Evolutionary conservation across 2,797 vertebrate species (phyloP).

Genomic region (Liasis olivaceus): DNA sequence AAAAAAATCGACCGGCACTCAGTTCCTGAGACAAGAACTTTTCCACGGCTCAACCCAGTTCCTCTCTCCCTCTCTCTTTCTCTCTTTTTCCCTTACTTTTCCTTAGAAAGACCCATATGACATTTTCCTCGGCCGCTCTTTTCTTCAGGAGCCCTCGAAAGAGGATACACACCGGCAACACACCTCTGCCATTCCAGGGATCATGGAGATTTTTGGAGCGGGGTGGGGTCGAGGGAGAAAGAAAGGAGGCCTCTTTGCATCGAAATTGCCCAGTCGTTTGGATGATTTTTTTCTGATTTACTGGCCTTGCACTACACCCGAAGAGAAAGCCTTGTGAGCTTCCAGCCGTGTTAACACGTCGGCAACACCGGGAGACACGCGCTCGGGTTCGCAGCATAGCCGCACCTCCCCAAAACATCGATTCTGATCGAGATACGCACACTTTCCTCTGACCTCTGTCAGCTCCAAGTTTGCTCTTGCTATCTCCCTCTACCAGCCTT

Average conservation of each 20-base stretch:
- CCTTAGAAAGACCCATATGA: slow-evolving; percentile 58
- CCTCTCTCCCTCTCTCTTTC: slow-evolving; percentile 38
- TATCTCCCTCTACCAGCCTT: slow-evolving; percentile 90
- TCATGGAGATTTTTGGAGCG: slow-evolving; percentile 82
- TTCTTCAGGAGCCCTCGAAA: slow-evolving; percentile 12
- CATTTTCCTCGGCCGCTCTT: background rate
- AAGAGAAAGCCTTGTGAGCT: slow-evolving; percentile 89
- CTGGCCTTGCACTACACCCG: slow-evolving; percentile 93
- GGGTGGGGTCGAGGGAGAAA: slow-evolving; percentile 59
- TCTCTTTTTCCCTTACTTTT: slow-evolving; percentile 40
- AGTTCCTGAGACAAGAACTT: background rate
- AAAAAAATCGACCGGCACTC: background rate
- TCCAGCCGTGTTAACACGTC: slow-evolving; percentile 84
- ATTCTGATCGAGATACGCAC: background rate
- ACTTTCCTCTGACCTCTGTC: slow-evolving; percentile 92
- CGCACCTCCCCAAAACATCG: background rate
- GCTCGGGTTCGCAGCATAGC: background rate
- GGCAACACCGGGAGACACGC: background rate
- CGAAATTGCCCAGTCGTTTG: slow-evolving; percentile 84
- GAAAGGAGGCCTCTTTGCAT: slow-evolving; percentile 80
- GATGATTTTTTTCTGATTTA: slow-evolving; percentile 91
- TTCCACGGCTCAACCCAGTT: slow-evolving; percentile 1
- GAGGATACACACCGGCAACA: slow-evolving; percentile 42
- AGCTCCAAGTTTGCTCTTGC: slow-evolving; percentile 87
- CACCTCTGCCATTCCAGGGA: slow-evolving; percentile 77